Conservation (phyloP, 2,797 vertebrate genomes). For the Hyperoplus immaculatus region DNA sequence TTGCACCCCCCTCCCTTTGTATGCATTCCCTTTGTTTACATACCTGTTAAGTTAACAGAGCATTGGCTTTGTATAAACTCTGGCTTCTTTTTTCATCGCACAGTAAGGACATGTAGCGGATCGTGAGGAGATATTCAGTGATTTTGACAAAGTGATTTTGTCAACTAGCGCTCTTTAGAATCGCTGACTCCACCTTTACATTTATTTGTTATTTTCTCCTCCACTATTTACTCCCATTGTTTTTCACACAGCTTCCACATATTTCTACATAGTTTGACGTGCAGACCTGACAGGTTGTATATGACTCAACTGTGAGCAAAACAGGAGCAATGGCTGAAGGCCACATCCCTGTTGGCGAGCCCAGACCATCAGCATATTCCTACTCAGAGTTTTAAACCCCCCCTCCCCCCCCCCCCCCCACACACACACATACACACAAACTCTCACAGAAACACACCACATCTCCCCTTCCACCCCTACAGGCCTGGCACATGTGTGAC, state of each 20-base stretch:
- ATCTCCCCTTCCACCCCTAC: constrained; percentile 44
- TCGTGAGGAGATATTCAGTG: no score
- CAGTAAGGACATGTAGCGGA: no score
- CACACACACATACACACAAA: no score
- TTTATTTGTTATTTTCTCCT: not conserved
- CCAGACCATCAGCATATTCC: constrained; percentile 47
- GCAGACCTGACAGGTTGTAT: constrained; percentile 44
- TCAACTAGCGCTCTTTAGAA: no score
- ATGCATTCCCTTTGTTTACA: no score
- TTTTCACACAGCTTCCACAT: constrained; percentile 18
- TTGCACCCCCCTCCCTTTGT: no score
- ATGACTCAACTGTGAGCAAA: constrained; percentile 62
- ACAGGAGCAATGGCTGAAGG: constrained; percentile 53
- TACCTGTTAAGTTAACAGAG: no score
- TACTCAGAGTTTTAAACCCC: constrained; percentile 24
- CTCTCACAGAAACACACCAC: not conserved
- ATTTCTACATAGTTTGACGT: constrained; percentile 26
- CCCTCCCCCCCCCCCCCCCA: not conserved
- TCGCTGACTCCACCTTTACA: no score
- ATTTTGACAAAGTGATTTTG: no score
- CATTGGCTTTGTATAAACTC: no score
- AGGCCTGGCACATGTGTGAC: constrained; percentile 82
- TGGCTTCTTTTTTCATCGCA: no score
- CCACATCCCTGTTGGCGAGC: constrained; percentile 44
- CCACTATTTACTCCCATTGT: not conserved